Evolutionary conservation across 2,888 invertebrate genomes (phyloP).

Genomic region (Chrysina gloriosa): DNA sequence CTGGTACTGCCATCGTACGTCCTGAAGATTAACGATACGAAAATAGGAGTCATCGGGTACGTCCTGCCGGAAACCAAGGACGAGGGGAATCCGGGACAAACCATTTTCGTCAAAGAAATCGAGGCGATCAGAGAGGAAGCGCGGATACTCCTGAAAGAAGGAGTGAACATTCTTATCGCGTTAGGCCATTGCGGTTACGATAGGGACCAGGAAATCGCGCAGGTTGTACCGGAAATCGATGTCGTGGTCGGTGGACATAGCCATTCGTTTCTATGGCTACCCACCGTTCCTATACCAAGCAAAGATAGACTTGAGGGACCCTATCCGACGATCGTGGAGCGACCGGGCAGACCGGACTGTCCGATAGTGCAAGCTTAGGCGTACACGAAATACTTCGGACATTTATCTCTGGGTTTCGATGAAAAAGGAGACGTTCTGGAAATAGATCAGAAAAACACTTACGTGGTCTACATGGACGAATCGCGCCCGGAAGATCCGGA

Average conservation of each 20-base stretch:
- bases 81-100: background rate
- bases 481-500: constrained; percentile 74
- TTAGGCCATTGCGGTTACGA: constrained; percentile 89
- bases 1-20: constrained; percentile 68
- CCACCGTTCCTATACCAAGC: constrained; percentile 70
- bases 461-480: constrained; percentile 78
- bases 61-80: constrained; percentile 80
- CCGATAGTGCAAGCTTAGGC: constrained; percentile 92
- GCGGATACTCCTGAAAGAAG: constrained; percentile 69
- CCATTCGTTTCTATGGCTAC: constrained; percentile 89
- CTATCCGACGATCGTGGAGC: constrained; percentile 79
- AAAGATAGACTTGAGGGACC: constrained; percentile 76
- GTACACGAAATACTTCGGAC: constrained; percentile 90
- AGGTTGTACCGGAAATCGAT: constrained; percentile 81
- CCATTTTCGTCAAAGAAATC: constrained; percentile 72
- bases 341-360: background rate
- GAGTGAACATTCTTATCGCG: constrained; percentile 86
- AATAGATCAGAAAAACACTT: constrained; percentile 71
- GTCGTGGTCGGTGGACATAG: constrained; percentile 92
- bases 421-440: constrained; percentile 74
- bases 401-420: constrained; percentile 78
- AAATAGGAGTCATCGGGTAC: constrained; percentile 88
- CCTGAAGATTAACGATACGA: constrained; percentile 71
- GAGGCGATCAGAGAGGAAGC: constrained; percentile 75
- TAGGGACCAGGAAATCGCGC: constrained; percentile 81